Conservation (phyloP, 92 coral and sea anemone species). For the Muricea muricata region DNA sequence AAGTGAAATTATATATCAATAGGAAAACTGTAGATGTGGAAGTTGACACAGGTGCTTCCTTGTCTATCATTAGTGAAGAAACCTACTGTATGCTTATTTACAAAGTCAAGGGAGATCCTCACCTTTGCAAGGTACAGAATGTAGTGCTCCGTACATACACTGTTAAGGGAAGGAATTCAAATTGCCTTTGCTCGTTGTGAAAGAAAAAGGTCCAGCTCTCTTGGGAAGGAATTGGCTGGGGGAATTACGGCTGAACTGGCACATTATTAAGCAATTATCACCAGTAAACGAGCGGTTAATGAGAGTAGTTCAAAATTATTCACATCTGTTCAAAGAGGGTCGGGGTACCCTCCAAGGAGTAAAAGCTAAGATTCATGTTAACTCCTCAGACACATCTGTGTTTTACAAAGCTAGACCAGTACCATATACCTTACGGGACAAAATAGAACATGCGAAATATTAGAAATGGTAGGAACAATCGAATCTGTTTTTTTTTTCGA, state of each 20-base stretch:
- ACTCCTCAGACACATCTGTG: conserved; percentile 24
- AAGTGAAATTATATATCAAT: no score
- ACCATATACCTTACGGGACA: no score
- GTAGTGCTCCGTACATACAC: no score
- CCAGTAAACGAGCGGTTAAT: conserved; percentile 38
- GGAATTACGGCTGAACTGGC: conserved; percentile 49
- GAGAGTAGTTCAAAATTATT: no score
- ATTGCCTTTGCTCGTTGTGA: conserved; percentile 12
- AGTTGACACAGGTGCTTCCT: no score
- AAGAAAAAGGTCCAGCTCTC: conserved; percentile 48
- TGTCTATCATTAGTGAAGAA: no score
- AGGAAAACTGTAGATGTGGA: no score
- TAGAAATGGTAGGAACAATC: conserved; percentile 35
- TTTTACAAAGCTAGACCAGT: conserved; percentile 24
- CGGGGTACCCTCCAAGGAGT: conserved; percentile 60
- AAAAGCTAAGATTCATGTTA: conserved; percentile 61
- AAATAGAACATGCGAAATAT: no score
- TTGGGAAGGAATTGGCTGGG: conserved; percentile 60
- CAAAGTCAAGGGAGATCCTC: no score
- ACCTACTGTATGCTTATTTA: no score
- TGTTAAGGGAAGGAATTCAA: background rate
- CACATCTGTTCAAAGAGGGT: conserved; percentile 53
- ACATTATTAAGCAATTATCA: conserved; percentile 29
- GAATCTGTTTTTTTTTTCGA: no score
- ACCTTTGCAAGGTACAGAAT: no score